A percentile compares a stretch with the other conserved stretches of the same genome.
Conservation (phyloP, 2,888 invertebrate genomes). For the Mantis religiosa region DNA sequence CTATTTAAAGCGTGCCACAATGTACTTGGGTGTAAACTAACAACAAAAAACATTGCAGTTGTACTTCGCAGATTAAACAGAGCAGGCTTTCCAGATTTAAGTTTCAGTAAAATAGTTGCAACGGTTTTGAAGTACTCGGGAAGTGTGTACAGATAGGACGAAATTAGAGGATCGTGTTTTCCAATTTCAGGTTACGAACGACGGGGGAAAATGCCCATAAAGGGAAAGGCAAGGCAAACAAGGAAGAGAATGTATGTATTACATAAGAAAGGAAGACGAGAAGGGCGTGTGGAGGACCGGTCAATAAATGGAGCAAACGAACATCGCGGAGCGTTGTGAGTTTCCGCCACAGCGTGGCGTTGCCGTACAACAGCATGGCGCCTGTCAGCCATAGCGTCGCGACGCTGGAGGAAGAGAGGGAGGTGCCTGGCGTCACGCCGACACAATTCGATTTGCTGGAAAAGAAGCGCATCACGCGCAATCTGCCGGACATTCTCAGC, state of each 20-base stretch:
- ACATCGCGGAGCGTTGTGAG: background rate
- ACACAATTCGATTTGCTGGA: slow-evolving; percentile 15
- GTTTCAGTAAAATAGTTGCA: background rate
- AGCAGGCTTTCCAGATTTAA: background rate
- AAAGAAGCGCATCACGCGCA: slow-evolving; percentile 13
- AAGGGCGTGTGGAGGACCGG: background rate
- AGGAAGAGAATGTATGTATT: background rate
- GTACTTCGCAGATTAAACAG: background rate
- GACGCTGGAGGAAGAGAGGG: background rate
- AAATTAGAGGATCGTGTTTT: background rate
- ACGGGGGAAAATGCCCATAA: background rate
- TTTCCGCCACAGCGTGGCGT: slow-evolving; percentile 6
- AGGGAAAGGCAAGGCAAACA: background rate
- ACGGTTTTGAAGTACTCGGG: background rate
- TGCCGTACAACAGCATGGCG: slow-evolving; percentile 10
- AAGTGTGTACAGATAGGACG: background rate
- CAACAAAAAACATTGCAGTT: background rate
- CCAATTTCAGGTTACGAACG: background rate
- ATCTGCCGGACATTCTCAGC: background rate
- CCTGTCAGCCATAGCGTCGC: background rate
- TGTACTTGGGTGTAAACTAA: too few relatives aligned
- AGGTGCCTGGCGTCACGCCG: background rate
- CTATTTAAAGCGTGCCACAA: too few relatives aligned
- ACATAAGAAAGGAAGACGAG: background rate
- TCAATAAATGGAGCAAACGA: slow-evolving; percentile 3